Conservation (phyloP, 2,113 vertebrate species). For the Melanocharis versteri region DNA sequence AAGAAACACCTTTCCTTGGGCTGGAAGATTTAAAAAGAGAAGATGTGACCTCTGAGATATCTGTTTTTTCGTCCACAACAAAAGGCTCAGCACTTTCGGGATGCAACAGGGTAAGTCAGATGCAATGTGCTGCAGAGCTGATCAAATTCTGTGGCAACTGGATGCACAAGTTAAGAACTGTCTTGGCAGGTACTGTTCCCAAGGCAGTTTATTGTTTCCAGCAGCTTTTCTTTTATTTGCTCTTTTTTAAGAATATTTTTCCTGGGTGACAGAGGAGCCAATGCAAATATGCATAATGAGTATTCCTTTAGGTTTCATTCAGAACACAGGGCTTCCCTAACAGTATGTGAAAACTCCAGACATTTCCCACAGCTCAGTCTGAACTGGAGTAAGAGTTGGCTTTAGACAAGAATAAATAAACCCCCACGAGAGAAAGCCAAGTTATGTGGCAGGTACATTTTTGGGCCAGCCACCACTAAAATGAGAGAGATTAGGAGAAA, state of each 20-base stretch:
- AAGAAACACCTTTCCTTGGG: background rate
- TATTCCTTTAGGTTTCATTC: background rate
- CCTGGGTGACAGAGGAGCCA: conserved; percentile 29
- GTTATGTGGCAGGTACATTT: background rate
- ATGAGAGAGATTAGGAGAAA: conserved; percentile 55
- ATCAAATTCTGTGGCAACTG: background rate
- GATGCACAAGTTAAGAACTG: background rate
- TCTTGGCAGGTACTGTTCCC: conserved; percentile 29
- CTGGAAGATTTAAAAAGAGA: background rate
- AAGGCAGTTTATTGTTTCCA: background rate
- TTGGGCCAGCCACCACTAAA: background rate
- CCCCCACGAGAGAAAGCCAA: background rate
- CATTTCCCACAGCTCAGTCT: conserved; percentile 2
- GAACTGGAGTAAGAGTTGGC: background rate
- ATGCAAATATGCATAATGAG: conserved; percentile 38
- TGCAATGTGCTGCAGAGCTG: background rate
- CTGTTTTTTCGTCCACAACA: background rate
- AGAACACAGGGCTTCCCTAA: background rate
- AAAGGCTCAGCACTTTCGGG: conserved; percentile 9
- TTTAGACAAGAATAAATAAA: background rate
- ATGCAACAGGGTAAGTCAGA: background rate
- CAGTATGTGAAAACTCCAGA: background rate
- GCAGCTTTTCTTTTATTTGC: background rate
- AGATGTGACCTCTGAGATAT: background rate
- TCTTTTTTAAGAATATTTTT: conserved; percentile 14